Base-by-base conservation (phyloP, 2,113 vertebrate species). In the Trogon melanurus region DNA sequence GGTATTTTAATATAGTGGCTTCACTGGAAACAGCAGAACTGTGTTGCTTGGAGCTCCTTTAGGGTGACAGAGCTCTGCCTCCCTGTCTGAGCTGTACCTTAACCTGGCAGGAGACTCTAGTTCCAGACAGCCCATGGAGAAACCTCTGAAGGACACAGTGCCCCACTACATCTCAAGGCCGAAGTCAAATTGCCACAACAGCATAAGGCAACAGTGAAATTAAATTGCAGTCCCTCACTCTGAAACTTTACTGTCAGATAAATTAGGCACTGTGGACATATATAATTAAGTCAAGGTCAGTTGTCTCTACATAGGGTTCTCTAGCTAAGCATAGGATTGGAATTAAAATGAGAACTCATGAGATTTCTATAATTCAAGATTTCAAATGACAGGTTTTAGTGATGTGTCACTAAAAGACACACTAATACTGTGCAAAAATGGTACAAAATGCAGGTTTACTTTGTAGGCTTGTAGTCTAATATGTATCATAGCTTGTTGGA, bases 281-380 rank as follows among this genome's bases (percentile, higher is more conserved):
- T 14, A 69, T 64, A 75, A 86, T 73, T 86, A 92, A 88, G 38
- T 48, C 76, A 96, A 91, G 83, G 73, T 88, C 88, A 94, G 51
- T 69, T 0, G 1, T 81, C 38, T 85, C 79, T 78, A 9, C 60
- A 15, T 9, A 64, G 53, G 13, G 19, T 45, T 91, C 47, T 85
- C 67, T 21, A 94, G 74, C 47, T 48, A 81, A 88, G 61, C 58
- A 60, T 3, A 78, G 27, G 15, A 88, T 9, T 64, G 53, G 25
- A 69, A 81, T 89, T 86, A 94, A 82, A 94, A n/a, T 61, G 79
- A 89, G 53, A 41, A 78, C 27, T 81, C 58, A 53, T 10, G 67
- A 86, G 58, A 82, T 81, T 81, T 90, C 79, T 88, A 4, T 61
- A 88, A 94, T 83, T 90, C 66, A 79, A 0, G 53, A 95, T 61